phyloP scores from a whole-genome alignment of 2,797 vertebrate genomes.

The Moxostoma hubbsi region DNA sequence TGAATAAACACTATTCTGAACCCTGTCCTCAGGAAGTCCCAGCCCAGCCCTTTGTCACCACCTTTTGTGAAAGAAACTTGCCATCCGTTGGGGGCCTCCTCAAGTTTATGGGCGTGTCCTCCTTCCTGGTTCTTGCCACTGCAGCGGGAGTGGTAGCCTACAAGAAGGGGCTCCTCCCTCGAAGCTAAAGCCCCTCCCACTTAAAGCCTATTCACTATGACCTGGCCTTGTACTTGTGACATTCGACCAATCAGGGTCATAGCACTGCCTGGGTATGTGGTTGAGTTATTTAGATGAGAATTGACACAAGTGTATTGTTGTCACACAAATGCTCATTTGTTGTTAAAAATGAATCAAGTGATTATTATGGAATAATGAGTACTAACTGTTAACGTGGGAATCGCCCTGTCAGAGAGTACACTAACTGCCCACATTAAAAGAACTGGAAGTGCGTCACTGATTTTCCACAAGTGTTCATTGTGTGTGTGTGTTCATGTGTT shows the following conservation, averaged over 20 bases:
- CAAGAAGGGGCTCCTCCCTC: constrained; percentile 82
- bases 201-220: constrained; percentile 1
- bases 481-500: constrained; percentile 20
- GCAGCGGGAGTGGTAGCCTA: constrained; percentile 78
- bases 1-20: background rate
- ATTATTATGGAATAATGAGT: constrained; percentile 27
- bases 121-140: constrained; percentile 76
- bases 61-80: constrained; percentile 91
- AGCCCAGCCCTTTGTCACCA: constrained; percentile 80
- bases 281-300: constrained; percentile 19
- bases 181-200: constrained; percentile 58
- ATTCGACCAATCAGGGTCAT: constrained; percentile 31
- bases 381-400: constrained; percentile 5
- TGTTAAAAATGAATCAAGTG: constrained; percentile 29
- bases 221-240: constrained; percentile 49
- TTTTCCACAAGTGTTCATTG: constrained; percentile 39
- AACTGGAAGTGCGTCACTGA: constrained; percentile 4
- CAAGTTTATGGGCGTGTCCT: constrained; percentile 83
- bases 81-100: constrained; percentile 89
- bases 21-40: constrained; percentile 84
- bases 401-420: constrained; percentile 7
- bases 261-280: constrained; percentile 31
- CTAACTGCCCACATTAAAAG: constrained; percentile 5
- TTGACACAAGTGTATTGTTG: constrained; percentile 15
- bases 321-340: constrained; percentile 23